A percentile compares a stretch with the other conserved stretches of the same genome.
These are phyloP conservation scores for Atrichornis clamosus DNA, from an alignment of 2,113 vertebrate species.

Conservation along the genomic window DNA sequence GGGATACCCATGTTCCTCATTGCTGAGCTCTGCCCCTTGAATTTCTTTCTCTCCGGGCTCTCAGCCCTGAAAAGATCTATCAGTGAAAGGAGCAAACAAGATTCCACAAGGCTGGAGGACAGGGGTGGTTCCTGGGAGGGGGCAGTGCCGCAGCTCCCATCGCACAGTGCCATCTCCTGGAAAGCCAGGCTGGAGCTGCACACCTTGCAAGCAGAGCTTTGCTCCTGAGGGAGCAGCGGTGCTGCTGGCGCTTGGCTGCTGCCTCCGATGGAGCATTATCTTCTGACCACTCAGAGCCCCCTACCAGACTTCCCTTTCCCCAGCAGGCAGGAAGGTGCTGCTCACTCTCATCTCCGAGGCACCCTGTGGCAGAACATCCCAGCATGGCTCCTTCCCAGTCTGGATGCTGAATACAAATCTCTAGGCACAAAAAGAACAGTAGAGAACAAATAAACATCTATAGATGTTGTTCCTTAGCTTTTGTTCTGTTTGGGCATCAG, in stretches of 20 bases:
- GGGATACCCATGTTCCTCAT: background rate
- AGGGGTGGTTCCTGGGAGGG: background rate
- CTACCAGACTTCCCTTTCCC: background rate
- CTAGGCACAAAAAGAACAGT: background rate
- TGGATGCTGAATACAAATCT: background rate
- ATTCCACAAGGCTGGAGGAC: background rate
- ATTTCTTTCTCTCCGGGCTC: background rate
- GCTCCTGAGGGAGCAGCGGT: background rate
- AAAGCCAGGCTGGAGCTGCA: background rate
- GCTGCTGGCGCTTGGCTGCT: background rate
- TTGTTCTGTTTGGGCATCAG: background rate
- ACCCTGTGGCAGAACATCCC: background rate
- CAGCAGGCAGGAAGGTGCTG: background rate
- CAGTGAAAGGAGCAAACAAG: background rate
- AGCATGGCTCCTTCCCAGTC: background rate
- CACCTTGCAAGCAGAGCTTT: background rate
- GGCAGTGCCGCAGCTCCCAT: background rate
- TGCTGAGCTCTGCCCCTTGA: background rate
- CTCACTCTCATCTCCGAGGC: fast-evolving
- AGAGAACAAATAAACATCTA: background rate
- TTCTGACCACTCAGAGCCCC: background rate
- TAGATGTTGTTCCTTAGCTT: background rate
- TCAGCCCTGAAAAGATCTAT: background rate
- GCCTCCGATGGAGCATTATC: background rate
- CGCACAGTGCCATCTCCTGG: slow-evolving; percentile 49